These are phyloP conservation scores for Lasiurus borealis DNA, from an alignment of 2,113 vertebrate genomes.

Conservation along the genomic window DNA sequence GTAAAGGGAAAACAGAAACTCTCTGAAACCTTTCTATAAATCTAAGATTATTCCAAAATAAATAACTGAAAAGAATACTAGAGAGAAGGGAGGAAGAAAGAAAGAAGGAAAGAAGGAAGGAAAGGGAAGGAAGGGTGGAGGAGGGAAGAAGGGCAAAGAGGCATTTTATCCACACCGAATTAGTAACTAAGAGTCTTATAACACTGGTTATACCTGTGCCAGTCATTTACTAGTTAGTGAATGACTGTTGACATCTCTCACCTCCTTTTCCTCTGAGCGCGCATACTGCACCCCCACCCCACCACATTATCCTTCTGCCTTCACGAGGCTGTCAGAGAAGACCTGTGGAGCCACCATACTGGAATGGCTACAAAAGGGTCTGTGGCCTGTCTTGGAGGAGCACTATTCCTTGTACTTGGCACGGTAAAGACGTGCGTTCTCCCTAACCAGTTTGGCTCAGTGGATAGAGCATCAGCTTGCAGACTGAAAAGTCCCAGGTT, in stretches of 20 bases:
- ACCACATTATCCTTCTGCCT: neutral
- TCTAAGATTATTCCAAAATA: conserved; percentile 49
- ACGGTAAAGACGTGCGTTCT: neutral
- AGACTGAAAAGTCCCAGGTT: too few species aligned
- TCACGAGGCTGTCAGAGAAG: neutral
- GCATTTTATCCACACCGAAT: neutral
- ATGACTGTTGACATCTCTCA: too few species aligned
- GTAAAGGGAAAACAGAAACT: neutral
- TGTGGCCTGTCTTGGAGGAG: neutral
- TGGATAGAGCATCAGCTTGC: too few species aligned
- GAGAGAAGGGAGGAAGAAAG: neutral
- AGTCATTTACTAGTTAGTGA: too few species aligned
- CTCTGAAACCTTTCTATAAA: neutral
- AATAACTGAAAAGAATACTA: neutral
- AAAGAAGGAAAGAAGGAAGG: neutral
- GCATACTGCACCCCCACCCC: too few species aligned
- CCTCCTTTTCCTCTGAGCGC: neutral
- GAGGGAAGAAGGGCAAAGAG: neutral
- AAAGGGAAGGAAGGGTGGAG: too few species aligned
- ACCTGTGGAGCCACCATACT: neutral
- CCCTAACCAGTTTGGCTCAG: too few species aligned
- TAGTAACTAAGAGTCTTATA: neutral
- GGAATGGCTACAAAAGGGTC: neutral
- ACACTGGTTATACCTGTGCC: too few species aligned
- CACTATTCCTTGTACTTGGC: neutral